Percentiles rank a stretch among this genome's conserved stretches.
These are phyloP conservation scores for Sminthopsis crassicaudata DNA, from an alignment of 2,113 vertebrate species.

Conservation along the genomic window DNA sequence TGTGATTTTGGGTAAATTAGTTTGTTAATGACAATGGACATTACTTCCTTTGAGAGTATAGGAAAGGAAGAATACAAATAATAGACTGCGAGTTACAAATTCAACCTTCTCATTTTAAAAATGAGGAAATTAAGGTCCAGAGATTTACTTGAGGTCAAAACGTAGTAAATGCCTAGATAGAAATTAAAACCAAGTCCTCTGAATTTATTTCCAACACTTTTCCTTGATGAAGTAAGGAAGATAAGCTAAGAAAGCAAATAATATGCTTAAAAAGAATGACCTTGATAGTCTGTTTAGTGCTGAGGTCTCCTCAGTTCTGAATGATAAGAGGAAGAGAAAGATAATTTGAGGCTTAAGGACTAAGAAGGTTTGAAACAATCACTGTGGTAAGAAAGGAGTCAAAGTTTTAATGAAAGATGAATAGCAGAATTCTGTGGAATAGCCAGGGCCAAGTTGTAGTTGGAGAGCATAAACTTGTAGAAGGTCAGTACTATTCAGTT, in stretches of 20 bases:
- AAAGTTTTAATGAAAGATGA: background rate
- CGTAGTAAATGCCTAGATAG: background rate
- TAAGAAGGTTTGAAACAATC: background rate
- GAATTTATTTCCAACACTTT: background rate
- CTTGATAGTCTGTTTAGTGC: background rate
- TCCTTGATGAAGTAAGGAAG: background rate
- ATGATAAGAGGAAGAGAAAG: background rate
- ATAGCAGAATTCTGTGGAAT: background rate
- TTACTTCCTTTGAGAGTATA: background rate
- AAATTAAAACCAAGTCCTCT: background rate
- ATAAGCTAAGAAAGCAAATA: background rate
- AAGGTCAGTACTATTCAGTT: background rate
- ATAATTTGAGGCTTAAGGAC: background rate
- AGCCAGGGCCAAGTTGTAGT: background rate
- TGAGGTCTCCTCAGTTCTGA: background rate
- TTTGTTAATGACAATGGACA: background rate
- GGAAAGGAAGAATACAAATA: background rate
- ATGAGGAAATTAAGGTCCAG: background rate
- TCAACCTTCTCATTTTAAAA: background rate
- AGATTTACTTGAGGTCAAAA: background rate
- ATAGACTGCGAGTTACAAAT: background rate
- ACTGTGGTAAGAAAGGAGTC: background rate
- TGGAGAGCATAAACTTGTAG: background rate
- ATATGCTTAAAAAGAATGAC: background rate
- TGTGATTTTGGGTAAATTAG: background rate